phyloP scores from a whole-genome alignment of 1,140 invertebrate genomes.

The Zaprionus nigranus region DNA sequence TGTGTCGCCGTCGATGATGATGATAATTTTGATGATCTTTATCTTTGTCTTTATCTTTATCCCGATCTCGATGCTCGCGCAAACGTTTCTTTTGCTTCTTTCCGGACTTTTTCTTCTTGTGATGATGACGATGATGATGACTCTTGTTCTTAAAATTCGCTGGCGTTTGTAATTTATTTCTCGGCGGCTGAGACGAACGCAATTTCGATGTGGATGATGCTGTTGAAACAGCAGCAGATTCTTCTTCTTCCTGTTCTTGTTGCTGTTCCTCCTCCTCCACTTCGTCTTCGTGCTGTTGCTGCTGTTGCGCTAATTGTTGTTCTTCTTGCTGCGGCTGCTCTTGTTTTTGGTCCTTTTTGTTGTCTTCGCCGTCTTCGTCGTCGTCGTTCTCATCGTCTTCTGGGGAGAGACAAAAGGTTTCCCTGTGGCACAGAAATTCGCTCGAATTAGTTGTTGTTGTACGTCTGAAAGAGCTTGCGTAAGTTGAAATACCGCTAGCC shows the following conservation, averaged over 20 bases:
- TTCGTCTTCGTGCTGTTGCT: conserved; percentile 1
- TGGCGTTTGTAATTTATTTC: conserved; percentile 61
- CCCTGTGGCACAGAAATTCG: conserved; percentile 84
- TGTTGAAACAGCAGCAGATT: conserved; percentile 46
- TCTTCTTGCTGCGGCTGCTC: conserved; percentile 28
- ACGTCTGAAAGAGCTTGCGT: conserved; percentile 82
- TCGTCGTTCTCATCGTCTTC: conserved; percentile 72
- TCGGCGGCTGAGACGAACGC: conserved; percentile 50
- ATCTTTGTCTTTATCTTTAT: conserved; percentile 39
- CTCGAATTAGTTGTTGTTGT: conserved; percentile 84
- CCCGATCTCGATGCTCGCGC: conserved; percentile 60
- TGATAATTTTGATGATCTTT: conserved; percentile 60
- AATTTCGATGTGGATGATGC: conserved; percentile 42
- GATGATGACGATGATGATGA: conserved; percentile 64
- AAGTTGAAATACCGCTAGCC: conserved; percentile 82
- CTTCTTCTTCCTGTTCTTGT: conserved; percentile 7
- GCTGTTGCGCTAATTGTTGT: conserved; percentile 29
- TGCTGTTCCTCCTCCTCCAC: conserved; percentile 21
- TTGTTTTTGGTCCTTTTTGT: conserved; percentile 32
- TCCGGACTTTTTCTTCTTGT: conserved; percentile 80
- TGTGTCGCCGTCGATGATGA: conserved; percentile 73
- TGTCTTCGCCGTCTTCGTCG: conserved; percentile 60
- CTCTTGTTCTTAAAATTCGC: conserved; percentile 62
- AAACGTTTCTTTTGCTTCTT: conserved; percentile 81
- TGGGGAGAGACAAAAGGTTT: conserved; percentile 82